Evolutionary conservation across 2,113 vertebrate species (phyloP).

Genomic region (Tetraodon nigroviridis): DNA sequence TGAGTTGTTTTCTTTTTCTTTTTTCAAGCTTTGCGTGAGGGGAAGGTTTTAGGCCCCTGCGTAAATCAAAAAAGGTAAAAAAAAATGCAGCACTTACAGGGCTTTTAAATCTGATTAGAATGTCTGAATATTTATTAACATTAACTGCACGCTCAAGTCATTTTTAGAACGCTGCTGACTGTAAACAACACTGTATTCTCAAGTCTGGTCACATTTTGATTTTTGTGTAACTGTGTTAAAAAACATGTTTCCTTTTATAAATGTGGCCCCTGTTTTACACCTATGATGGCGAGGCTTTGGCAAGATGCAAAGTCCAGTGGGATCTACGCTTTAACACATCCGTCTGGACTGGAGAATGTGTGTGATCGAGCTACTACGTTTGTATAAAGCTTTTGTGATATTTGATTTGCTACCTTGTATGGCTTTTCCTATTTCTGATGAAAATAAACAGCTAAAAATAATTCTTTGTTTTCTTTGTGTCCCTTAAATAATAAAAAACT

Average conservation of each 20-base stretch:
- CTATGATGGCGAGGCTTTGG: slow-evolving; percentile 44
- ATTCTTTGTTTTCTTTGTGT: slow-evolving; percentile 33
- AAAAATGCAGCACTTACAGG: slow-evolving; percentile 51
- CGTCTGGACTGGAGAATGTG: slow-evolving; percentile 65
- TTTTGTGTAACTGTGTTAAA: slow-evolving; percentile 9
- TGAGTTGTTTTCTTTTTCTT: slow-evolving; percentile 3
- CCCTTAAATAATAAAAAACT: not conserved
- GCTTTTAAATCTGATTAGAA: slow-evolving; percentile 45
- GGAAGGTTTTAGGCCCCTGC: not conserved
- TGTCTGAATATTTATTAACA: slow-evolving; percentile 56
- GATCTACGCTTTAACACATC: slow-evolving; percentile 34
- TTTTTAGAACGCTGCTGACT: slow-evolving; percentile 39
- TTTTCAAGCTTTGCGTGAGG: slow-evolving; percentile 26
- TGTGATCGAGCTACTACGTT: slow-evolving; percentile 79
- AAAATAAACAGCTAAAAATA: slow-evolving; percentile 71
- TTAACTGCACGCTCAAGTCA: slow-evolving; percentile 47
- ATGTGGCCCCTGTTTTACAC: slow-evolving; percentile 10
- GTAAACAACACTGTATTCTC: slow-evolving; percentile 24
- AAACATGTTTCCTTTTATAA: slow-evolving; percentile 23
- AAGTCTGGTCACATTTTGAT: slow-evolving; percentile 10
- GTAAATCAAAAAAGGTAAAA: not conserved
- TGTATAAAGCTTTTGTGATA: slow-evolving; percentile 81
- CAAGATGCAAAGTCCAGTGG: slow-evolving; percentile 38
- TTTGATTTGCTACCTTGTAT: slow-evolving; percentile 86
- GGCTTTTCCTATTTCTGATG: slow-evolving; percentile 85